Conservation (phyloP, 2,113 vertebrate species). For the Otus sunia region DNA sequence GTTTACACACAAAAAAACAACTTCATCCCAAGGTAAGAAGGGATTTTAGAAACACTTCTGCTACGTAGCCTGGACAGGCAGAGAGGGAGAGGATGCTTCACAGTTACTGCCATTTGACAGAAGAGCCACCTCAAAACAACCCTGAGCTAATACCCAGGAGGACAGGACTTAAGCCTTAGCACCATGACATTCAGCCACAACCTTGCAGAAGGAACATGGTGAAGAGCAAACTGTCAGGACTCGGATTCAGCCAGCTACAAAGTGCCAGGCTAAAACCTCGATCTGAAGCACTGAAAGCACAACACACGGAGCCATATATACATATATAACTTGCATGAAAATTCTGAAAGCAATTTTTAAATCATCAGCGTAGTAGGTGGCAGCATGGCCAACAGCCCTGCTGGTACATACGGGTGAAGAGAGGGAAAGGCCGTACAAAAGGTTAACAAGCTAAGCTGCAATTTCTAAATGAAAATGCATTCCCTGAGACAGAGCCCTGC, state of each 20-base stretch:
- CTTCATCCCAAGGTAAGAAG: background rate
- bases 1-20: background rate
- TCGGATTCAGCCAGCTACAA: background rate
- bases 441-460: background rate
- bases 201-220: background rate
- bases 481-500: background rate
- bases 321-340: background rate
- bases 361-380: background rate
- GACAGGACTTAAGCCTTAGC: background rate
- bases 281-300: background rate
- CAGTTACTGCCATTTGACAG: background rate
- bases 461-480: background rate
- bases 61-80: background rate
- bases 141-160: background rate
- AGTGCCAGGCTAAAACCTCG: fast-evolving
- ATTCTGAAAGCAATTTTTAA: background rate
- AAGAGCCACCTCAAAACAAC: background rate
- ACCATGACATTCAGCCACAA: background rate
- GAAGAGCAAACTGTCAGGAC: background rate
- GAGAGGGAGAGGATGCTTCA: background rate
- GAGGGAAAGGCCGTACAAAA: background rate
- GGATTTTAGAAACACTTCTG: background rate
- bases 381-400: background rate
- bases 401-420: background rate
- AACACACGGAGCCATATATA: background rate